phyloP scores from a whole-genome alignment of 2,888 invertebrate species.

The Antheraea yamamai region DNA sequence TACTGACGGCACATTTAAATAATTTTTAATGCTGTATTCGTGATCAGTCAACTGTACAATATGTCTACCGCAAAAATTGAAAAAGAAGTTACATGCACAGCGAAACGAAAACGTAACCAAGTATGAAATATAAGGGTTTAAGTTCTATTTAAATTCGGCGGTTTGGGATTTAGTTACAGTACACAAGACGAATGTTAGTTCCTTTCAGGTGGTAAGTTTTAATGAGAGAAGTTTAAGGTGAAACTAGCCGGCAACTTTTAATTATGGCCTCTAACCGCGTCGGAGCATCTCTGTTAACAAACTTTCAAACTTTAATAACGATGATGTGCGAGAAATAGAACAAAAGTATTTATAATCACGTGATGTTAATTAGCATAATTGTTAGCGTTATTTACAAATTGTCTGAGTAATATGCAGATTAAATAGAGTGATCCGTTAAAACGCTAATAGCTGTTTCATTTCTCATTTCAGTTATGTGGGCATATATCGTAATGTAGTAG shows the following conservation, averaged over 20 bases:
- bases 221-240: slow-evolving; percentile 73
- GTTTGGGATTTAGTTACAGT: slow-evolving; percentile 53
- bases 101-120: not conserved
- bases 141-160: slow-evolving; percentile 45
- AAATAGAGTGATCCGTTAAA: no score
- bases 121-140: slow-evolving; percentile 27
- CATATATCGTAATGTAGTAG: no score
- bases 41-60: no score
- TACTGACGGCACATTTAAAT: not conserved
- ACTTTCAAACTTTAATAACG: slow-evolving; percentile 59
- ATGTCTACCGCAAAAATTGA: no score
- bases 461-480: no score
- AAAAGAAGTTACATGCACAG: no score
- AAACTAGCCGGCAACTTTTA: slow-evolving; percentile 74
- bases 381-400: not conserved
- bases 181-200: slow-evolving; percentile 64
- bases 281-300: slow-evolving; percentile 50
- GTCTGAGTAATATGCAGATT: not conserved
- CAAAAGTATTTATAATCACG: slow-evolving; percentile 34
- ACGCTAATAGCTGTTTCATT: no score
- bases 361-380: not conserved
- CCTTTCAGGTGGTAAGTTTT: slow-evolving; percentile 73
- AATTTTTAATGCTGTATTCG: no score
- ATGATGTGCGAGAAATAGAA: slow-evolving; percentile 52
- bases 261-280: slow-evolving; percentile 65